Evolutionary conservation across 2,797 vertebrate genomes (phyloP), one percentile per base, ranked within the genome.

Genomic region (Argyrosomus regius): DNA sequence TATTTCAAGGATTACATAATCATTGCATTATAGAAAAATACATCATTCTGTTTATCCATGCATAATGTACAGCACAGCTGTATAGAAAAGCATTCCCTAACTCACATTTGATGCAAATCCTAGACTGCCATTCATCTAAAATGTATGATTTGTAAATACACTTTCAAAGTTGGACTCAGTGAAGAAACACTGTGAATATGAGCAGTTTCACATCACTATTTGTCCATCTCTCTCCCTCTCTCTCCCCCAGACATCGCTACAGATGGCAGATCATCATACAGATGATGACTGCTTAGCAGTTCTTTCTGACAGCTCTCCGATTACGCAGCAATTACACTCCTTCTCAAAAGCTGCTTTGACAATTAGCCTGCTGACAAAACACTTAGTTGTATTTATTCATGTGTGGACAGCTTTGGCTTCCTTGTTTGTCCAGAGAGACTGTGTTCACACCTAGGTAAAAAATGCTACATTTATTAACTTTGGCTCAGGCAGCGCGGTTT

Each of bases 281-380:
- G 91, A 93, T 92, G 91, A 94, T 92, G 89, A 91, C 92, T 93
- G 90, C 91, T 93, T 89, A 93, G 89, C 92, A 87, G 85, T 88
- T 91, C 87, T 86, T 83, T 83, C 89, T 93, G 93, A 93, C 93
- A 92, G 90, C 89, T 91, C 88, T 89, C 87, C 72, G 87, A 92
- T 93, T 92, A 92, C 93, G 91, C 84, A 87, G 92, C 91, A 93
- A 92, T 93, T 92, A 92, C 83, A 84, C 88, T 92, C 89, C 81
- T 88, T 91, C 89, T 92, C 91, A 84, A 89, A 92, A 90, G 88
- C 89, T 88, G 90, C 92, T 90, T 90, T 87, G 87, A 92, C 88
- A 93, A 94, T 94, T 92, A 93, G 92, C 84, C 87, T 72, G 82
- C 91, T 93, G 90, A 93, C 91, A 93, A 93, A 93, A 89, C 88